These are phyloP conservation scores for Acrocyrtus sp. DNA, from an alignment of 2,888 invertebrate genomes.

Conservation along the genomic window DNA sequence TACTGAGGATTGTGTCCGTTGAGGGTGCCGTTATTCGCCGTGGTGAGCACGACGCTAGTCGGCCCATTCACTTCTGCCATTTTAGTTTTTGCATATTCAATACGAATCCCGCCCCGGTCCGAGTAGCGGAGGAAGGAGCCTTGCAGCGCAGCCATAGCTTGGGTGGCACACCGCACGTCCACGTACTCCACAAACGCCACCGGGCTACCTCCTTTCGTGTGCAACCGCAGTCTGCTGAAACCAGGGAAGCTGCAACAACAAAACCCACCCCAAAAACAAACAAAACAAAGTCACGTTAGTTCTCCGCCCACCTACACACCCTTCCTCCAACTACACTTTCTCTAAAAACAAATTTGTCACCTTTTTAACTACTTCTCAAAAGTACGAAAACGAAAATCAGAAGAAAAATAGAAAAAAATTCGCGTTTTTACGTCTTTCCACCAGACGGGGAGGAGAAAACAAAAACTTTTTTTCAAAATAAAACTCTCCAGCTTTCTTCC, in stretches of 20 bases:
- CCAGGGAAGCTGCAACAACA: constrained; percentile 86
- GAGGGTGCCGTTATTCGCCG: constrained; percentile 62
- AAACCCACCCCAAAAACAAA: too few species aligned
- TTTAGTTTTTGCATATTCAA: constrained; percentile 99
- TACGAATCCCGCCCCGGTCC: constrained; percentile 96
- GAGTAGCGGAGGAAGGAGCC: constrained; percentile 96
- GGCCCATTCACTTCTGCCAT: constrained; percentile 81
- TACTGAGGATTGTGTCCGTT: constrained; percentile 64
- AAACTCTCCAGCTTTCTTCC: too few species aligned
- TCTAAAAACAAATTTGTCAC: too few species aligned
- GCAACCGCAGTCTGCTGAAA: constrained; percentile 96
- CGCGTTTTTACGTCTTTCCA: too few species aligned
- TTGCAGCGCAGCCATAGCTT: constrained; percentile 93
- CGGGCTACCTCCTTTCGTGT: constrained; percentile 81
- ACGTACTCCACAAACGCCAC: constrained; percentile 99
- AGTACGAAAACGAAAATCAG: too few species aligned
- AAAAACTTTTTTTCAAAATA: too few species aligned
- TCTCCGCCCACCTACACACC: too few species aligned
- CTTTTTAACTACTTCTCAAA: too few species aligned
- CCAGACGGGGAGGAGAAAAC: too few species aligned
- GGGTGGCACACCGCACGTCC: constrained; percentile 90
- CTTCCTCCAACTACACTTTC: too few species aligned
- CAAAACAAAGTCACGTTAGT: too few species aligned
- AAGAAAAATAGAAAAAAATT: too few species aligned
- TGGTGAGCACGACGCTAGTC: constrained; percentile 61